Evolutionary conservation across 2,797 vertebrate species (phyloP).

Genomic region (Euphonia xanthogaster): DNA sequence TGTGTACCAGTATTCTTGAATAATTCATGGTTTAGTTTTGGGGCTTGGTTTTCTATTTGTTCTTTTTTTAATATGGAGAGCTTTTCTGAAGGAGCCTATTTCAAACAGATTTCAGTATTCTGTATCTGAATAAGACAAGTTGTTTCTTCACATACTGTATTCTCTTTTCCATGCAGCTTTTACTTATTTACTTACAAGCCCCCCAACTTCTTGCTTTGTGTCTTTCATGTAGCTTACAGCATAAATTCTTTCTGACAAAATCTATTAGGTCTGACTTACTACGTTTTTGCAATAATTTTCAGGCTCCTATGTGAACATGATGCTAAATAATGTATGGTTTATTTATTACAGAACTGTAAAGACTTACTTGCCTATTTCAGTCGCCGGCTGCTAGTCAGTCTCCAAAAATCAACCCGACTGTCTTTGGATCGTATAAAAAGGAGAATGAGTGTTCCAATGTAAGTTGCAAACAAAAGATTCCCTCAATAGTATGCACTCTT

Average conservation of each 20-base stretch:
- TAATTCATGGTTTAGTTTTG: not conserved
- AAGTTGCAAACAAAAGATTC: slow-evolving; percentile 49
- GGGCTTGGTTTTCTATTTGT: not conserved
- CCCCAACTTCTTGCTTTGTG: not conserved
- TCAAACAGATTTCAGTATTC: not conserved
- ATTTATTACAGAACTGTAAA: slow-evolving; percentile 77
- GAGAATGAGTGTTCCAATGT: slow-evolving; percentile 77
- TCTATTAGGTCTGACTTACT: not conserved
- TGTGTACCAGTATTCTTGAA: not conserved
- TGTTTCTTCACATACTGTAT: not conserved
- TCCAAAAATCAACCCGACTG: slow-evolving; percentile 78
- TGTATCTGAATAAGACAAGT: not conserved
- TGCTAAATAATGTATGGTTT: not conserved
- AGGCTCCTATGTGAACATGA: not conserved
- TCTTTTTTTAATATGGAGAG: not conserved
- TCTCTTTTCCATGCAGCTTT: not conserved
- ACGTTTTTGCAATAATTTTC: not conserved
- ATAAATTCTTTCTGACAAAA: not conserved
- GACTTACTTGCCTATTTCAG: slow-evolving; percentile 78
- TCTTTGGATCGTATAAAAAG: slow-evolving; percentile 81
- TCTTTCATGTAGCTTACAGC: not conserved
- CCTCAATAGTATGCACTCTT: not conserved
- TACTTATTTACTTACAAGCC: not conserved
- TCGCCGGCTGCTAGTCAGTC: slow-evolving; percentile 76
- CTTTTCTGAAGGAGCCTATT: not conserved